Conservation (phyloP, 2,113 vertebrate species). For the Nesogale talazaci region DNA sequence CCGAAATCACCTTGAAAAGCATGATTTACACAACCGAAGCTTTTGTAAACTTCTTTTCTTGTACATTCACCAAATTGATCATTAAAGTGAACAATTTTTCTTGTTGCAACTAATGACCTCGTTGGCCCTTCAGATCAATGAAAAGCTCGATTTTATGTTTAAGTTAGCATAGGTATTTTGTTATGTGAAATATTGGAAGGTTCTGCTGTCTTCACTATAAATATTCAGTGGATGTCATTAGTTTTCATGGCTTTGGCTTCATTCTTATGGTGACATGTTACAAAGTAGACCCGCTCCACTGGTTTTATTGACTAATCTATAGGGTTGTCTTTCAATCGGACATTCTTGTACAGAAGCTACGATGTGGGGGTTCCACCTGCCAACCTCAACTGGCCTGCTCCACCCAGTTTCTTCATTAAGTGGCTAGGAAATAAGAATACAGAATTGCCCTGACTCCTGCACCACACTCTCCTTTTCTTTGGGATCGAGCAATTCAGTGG, state of each 20-base stretch:
- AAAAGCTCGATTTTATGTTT: background rate
- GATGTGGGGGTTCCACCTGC: background rate
- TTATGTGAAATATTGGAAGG: background rate
- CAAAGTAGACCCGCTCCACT: background rate
- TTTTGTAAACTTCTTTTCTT: background rate
- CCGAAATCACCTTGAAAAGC: background rate
- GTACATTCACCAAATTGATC: background rate
- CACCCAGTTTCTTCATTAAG: background rate
- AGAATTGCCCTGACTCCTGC: no score
- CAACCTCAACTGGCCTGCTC: background rate
- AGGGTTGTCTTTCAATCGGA: background rate
- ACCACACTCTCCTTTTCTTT: no score
- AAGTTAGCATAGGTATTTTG: background rate
- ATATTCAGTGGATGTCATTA: background rate
- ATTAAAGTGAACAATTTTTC: background rate
- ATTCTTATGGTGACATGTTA: background rate
- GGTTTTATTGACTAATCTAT: background rate
- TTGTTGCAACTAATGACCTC: background rate
- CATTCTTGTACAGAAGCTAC: background rate
- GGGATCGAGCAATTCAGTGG: no score
- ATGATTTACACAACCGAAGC: background rate
- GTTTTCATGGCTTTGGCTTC: background rate
- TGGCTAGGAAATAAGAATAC: background rate
- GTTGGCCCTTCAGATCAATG: background rate
- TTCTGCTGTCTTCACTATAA: background rate